phyloP scores from a whole-genome alignment of 2,888 invertebrate genomes.

The Trissoscelio sp. region DNA sequence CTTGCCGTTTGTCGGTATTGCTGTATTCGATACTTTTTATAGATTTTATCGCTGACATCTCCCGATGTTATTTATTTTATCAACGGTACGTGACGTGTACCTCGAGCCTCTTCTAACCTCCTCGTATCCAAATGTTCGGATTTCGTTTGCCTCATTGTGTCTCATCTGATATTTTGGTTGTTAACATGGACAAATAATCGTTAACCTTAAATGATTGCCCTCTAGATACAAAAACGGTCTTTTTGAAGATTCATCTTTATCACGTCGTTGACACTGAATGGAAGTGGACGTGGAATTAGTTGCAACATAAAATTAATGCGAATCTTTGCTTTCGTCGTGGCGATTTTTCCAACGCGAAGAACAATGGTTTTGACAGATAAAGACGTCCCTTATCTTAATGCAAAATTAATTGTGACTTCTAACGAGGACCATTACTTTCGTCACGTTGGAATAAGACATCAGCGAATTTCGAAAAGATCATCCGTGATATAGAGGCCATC shows the following conservation, averaged over 20 bases:
- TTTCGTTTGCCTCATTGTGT: slow-evolving; percentile 66
- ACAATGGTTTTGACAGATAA: slow-evolving; percentile 50
- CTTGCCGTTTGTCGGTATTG: slow-evolving; percentile 70
- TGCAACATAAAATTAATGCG: slow-evolving; percentile 52
- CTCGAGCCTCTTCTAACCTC: slow-evolving; percentile 48
- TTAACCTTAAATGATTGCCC: slow-evolving; percentile 64
- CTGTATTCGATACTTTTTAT: slow-evolving; percentile 71
- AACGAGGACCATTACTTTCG: slow-evolving; percentile 63
- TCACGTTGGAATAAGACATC: slow-evolving; percentile 66
- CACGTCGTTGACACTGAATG: slow-evolving; percentile 63
- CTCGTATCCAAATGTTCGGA: slow-evolving; percentile 60
- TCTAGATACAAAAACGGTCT: slow-evolving; percentile 57
- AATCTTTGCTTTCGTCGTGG: slow-evolving; percentile 23
- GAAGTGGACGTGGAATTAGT: slow-evolving; percentile 45
- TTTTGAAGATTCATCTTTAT: slow-evolving; percentile 68
- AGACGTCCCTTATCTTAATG: slow-evolving; percentile 58
- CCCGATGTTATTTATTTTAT: slow-evolving; percentile 70
- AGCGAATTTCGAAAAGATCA: slow-evolving; percentile 63
- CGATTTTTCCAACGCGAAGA: slow-evolving; percentile 41
- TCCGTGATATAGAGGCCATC: slow-evolving; percentile 63
- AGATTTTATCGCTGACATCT: slow-evolving; percentile 69
- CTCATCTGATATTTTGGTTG: slow-evolving; percentile 63
- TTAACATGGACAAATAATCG: slow-evolving; percentile 68
- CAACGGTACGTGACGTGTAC: slow-evolving; percentile 66
- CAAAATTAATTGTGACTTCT: slow-evolving; percentile 66